Percentiles rank a stretch among this genome's conserved stretches.
These are phyloP conservation scores for Danaus chrysippus DNA, from an alignment of 2,888 invertebrate genomes.

Conservation along the genomic window DNA sequence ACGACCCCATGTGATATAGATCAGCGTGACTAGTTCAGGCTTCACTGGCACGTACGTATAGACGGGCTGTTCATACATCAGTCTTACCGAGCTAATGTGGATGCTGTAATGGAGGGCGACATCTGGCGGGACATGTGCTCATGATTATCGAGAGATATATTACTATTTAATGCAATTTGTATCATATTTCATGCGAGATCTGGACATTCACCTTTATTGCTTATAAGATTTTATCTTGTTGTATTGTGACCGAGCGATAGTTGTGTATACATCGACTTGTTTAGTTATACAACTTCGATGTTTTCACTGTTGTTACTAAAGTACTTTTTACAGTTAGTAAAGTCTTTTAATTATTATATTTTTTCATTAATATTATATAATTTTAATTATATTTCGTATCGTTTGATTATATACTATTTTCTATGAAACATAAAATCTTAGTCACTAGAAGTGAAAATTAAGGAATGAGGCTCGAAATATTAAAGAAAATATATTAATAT, in stretches of 20 bases:
- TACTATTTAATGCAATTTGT: slow-evolving; percentile 18
- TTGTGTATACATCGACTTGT: too few relatives aligned
- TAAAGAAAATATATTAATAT: too few relatives aligned
- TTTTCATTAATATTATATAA: too few relatives aligned
- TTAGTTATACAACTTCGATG: too few relatives aligned
- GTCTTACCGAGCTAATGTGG: slow-evolving; percentile 27
- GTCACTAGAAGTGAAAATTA: too few relatives aligned
- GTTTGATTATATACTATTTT: too few relatives aligned
- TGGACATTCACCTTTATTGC: not conserved
- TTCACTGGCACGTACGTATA: slow-evolving; percentile 8
- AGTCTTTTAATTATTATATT: too few relatives aligned
- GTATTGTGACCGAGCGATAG: not conserved
- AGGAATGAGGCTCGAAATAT: too few relatives aligned
- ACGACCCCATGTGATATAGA: slow-evolving; percentile 6
- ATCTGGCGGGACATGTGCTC: slow-evolving; percentile 33
- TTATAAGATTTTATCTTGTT: not conserved
- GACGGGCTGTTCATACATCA: slow-evolving; percentile 11
- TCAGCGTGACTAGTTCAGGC: slow-evolving; percentile 4
- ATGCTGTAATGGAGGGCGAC: slow-evolving; percentile 34
- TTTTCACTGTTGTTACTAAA: too few relatives aligned
- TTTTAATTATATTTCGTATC: too few relatives aligned
- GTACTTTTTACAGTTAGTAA: too few relatives aligned
- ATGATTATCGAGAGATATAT: slow-evolving; percentile 32
- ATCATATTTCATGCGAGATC: not conserved
- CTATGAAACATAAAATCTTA: too few relatives aligned